Conservation (phyloP, 2,113 vertebrate species). For the Pteruthius melanotis region DNA sequence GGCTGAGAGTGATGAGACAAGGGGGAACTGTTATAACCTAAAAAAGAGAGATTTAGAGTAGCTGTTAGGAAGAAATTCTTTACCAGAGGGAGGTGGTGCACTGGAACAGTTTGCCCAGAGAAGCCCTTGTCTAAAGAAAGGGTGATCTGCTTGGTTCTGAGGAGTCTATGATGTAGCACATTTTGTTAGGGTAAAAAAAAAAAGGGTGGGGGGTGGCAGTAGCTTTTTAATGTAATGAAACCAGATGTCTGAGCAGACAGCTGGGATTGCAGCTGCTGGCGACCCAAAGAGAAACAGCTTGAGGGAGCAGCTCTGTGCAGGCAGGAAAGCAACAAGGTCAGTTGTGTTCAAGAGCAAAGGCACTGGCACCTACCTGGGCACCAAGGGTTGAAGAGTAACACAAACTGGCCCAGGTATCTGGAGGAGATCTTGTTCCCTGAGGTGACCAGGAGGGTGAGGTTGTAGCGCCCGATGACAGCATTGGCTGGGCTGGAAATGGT, state of each 20-base stretch:
- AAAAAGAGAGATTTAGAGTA: not conserved
- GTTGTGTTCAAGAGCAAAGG: not conserved
- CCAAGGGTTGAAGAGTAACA: conserved; percentile 94
- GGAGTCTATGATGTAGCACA: not conserved
- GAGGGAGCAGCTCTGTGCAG: not conserved
- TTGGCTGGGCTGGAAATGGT: conserved; percentile 73
- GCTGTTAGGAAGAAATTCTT: not conserved
- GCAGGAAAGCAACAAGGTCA: not conserved
- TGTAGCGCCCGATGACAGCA: conserved; percentile 82
- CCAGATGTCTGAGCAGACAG: not conserved
- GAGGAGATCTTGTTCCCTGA: conserved; percentile 57
- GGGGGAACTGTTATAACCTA: not conserved
- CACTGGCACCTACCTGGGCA: conserved; percentile 77
- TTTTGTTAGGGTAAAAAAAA: not conserved
- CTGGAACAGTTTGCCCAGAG: not conserved
- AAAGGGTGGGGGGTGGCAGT: not conserved
- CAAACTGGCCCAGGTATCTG: conserved; percentile 72
- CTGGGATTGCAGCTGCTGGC: not conserved
- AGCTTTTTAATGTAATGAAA: not conserved
- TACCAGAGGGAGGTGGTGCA: not conserved
- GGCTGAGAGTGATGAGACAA: not conserved
- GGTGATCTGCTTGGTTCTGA: not conserved
- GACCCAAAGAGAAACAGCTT: not conserved
- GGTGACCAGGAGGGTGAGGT: conserved; percentile 69
- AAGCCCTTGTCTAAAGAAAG: not conserved